A percentile compares a stretch with the other conserved stretches of the same genome.
Evolutionary conservation across 2,113 vertebrate species (phyloP).

Genomic region (Raphicerus campestris): DNA sequence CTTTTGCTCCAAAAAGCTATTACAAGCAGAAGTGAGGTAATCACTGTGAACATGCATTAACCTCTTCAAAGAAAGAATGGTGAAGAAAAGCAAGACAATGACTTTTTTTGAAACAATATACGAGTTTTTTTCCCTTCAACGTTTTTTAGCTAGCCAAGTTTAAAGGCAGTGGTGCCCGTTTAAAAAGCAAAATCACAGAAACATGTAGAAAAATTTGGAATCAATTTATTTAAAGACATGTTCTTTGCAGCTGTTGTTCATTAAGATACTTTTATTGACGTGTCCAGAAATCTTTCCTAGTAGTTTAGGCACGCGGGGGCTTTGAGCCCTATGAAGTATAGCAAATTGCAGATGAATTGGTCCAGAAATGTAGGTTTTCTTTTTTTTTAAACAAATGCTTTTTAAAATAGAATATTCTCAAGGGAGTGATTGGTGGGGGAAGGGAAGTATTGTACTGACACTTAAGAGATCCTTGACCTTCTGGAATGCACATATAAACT

Average conservation of each 20-base stretch:
- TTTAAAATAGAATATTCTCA: conserved; percentile 69
- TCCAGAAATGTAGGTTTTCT: conserved; percentile 65
- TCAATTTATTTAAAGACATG: conserved; percentile 81
- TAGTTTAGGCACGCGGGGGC: conserved; percentile 77
- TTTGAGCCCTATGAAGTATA: conserved; percentile 79
- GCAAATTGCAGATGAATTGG: conserved; percentile 84
- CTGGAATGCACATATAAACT: conserved; percentile 72
- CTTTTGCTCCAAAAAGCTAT: conserved; percentile 7
- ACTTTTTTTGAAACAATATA: conserved; percentile 45
- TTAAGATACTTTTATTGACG: conserved; percentile 81
- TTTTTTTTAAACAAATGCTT: conserved; percentile 59
- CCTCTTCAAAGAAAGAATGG: conserved; percentile 46
- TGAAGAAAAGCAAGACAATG: conserved; percentile 57
- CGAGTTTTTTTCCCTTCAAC: conserved; percentile 9
- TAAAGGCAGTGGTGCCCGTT: conserved; percentile 61
- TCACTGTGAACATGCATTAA: conserved; percentile 33
- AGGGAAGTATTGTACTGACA: conserved; percentile 47
- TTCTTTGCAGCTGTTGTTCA: conserved; percentile 81
- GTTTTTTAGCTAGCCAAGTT: conserved; percentile 58
- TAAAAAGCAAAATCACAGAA: conserved; percentile 70
- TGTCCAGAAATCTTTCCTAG: conserved; percentile 79
- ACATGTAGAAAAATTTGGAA: conserved; percentile 78
- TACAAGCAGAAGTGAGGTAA: conserved; percentile 40
- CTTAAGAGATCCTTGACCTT: conserved; percentile 72
- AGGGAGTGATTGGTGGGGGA: conserved; percentile 51